Conservation (phyloP, 2,113 vertebrate species). For the Tenebrosternarchus preto region DNA sequence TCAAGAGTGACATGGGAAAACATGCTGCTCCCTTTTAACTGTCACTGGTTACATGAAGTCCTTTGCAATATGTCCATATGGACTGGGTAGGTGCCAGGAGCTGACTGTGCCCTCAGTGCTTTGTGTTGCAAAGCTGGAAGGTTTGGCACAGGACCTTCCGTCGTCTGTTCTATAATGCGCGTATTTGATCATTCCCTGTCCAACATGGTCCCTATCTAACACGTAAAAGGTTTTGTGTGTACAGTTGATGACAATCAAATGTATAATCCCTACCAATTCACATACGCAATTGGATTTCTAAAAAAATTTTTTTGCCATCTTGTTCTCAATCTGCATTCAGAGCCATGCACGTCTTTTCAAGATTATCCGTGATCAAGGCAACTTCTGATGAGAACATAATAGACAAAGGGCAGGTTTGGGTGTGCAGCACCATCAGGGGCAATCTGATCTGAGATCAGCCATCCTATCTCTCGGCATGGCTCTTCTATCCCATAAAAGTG, state of each 20-base stretch:
- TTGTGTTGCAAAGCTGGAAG: slow-evolving; percentile 26
- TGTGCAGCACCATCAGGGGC: background rate
- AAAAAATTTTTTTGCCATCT: slow-evolving; percentile 27
- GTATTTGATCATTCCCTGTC: background rate
- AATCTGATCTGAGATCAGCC: slow-evolving; percentile 5
- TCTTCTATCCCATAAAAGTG: slow-evolving; percentile 8
- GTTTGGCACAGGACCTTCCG: background rate
- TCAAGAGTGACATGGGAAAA: slow-evolving; percentile 9
- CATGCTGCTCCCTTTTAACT: slow-evolving; percentile 4
- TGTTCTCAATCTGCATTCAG: slow-evolving; percentile 20
- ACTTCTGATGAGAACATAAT: slow-evolving; percentile 34
- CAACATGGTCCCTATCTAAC: background rate
- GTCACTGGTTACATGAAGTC: slow-evolving; percentile 35
- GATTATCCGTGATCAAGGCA: slow-evolving; percentile 40
- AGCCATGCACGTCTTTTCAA: background rate
- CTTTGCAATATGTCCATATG: slow-evolving; percentile 54
- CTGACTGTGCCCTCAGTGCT: slow-evolving; percentile 36
- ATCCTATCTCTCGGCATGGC: slow-evolving; percentile 6
- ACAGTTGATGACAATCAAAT: slow-evolving; percentile 5
- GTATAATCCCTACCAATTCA: background rate
- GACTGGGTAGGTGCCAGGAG: slow-evolving; percentile 37
- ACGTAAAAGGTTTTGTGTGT: slow-evolving; percentile 15
- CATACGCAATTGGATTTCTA: background rate
- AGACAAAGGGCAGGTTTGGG: slow-evolving; percentile 17
- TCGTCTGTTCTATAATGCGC: slow-evolving; percentile 23